These are phyloP conservation scores for Trididemnum nubilum DNA, from an alignment of 23 tunicate species.

Conservation along the genomic window DNA sequence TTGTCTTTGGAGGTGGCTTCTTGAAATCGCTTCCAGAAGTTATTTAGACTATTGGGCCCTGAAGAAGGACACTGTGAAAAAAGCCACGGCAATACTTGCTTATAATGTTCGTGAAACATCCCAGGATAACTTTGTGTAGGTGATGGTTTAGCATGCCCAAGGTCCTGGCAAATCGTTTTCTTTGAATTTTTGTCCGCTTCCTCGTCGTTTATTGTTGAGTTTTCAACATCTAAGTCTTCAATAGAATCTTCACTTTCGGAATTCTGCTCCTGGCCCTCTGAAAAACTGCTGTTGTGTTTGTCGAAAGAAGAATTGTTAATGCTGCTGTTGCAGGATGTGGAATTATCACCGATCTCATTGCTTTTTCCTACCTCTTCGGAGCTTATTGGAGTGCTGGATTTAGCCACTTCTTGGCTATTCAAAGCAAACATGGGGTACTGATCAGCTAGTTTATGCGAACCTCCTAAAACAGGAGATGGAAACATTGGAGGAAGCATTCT, in stretches of 20 bases:
- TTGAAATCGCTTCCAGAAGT: constrained; percentile 4
- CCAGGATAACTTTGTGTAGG: constrained; percentile 9
- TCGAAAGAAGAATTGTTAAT: constrained; percentile 4
- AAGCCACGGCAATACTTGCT: constrained; percentile 40
- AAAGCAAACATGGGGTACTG: not conserved
- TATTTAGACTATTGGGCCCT: not conserved
- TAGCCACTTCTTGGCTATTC: no score
- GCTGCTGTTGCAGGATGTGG: not conserved
- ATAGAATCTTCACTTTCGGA: not conserved
- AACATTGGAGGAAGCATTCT: not conserved
- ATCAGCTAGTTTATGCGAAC: not conserved
- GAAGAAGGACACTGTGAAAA: constrained; percentile 24
- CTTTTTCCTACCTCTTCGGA: not conserved
- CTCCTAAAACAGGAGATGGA: not conserved
- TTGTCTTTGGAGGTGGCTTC: not conserved
- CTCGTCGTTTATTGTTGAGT: not conserved
- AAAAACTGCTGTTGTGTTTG: not conserved
- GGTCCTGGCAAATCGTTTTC: not conserved
- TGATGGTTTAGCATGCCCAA: not conserved
- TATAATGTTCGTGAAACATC: constrained; percentile 32
- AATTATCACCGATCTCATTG: not conserved
- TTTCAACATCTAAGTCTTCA: not conserved
- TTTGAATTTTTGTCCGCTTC: constrained; percentile 5
- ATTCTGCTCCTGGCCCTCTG: not conserved
- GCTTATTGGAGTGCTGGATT: not conserved